Evolutionary conservation across 2,797 vertebrate genomes (phyloP).

Genomic region (Peromyscus aztecus): DNA sequence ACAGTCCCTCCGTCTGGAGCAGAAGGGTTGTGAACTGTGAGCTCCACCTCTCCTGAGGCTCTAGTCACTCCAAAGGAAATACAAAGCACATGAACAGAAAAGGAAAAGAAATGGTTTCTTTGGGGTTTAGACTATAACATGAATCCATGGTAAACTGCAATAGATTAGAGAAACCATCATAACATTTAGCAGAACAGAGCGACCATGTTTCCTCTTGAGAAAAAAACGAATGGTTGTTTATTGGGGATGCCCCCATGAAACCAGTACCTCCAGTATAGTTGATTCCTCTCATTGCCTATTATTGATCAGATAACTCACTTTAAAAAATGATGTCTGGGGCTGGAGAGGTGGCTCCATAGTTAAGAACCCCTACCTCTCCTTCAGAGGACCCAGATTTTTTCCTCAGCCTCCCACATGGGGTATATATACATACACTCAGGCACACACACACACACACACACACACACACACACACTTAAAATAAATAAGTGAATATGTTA

Average conservation of each 20-base stretch:
- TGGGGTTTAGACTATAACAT: conserved; percentile 15
- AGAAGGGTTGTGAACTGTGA: conserved; percentile 70
- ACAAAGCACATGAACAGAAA: conserved; percentile 63
- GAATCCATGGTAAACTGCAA: not conserved
- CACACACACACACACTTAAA: not conserved
- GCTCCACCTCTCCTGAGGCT: conserved; percentile 62
- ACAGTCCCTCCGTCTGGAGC: conserved; percentile 55
- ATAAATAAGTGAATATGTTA: not conserved
- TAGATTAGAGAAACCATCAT: conserved; percentile 26
- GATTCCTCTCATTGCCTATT: not conserved
- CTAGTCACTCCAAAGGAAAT: conserved; percentile 58
- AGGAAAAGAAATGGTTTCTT: conserved; percentile 61
- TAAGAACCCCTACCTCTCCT: too few species aligned
- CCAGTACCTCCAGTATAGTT: not conserved
- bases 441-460: too few species aligned
- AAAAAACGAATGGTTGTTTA: conserved; percentile 48
- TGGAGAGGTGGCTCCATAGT: not conserved
- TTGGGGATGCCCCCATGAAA: not conserved
- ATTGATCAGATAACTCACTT: not conserved
- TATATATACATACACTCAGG: not conserved
- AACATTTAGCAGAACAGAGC: conserved; percentile 49
- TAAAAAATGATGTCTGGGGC: not conserved
- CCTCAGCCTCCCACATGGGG: not conserved
- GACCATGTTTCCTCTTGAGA: not conserved
- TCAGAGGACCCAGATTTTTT: not conserved